Percentiles rank a stretch among this genome's conserved stretches.
These are phyloP conservation scores for Trissolcus japonicus DNA, from an alignment of 2,888 invertebrate species.

Conservation along the genomic window DNA sequence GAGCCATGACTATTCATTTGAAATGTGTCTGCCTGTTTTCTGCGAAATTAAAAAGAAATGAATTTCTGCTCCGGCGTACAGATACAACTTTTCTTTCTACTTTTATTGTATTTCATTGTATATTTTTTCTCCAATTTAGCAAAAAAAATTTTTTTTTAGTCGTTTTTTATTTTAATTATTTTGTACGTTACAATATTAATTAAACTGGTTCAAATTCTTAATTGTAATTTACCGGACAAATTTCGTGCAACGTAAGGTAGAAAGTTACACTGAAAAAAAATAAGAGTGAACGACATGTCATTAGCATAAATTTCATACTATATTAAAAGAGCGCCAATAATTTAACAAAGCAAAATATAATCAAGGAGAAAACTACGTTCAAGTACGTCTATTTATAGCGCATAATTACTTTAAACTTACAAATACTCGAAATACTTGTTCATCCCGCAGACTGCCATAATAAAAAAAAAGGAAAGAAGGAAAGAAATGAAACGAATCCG, in stretches of 20 bases:
- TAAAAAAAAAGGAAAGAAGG: conserved; percentile 14
- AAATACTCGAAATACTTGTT: conserved; percentile 27
- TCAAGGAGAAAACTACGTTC: conserved; percentile 24
- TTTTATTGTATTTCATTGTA: no score
- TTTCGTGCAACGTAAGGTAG: no score
- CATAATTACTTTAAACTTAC: conserved; percentile 3
- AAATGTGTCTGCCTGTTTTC: not conserved
- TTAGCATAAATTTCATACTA: conserved; percentile 16
- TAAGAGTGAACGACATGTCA: not conserved
- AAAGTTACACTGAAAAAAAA: no score
- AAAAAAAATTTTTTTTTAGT: no score
- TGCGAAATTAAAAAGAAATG: conserved; percentile 9
- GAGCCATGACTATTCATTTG: conserved; percentile 20
- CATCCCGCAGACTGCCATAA: conserved; percentile 2
- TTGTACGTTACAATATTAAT: no score
- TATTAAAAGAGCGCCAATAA: conserved; percentile 17
- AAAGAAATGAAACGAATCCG: conserved; percentile 11
- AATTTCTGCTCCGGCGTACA: not conserved
- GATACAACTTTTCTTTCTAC: no score
- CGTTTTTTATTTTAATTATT: no score
- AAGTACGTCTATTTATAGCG: conserved; percentile 45
- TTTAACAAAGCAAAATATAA: conserved; percentile 19
- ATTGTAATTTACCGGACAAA: no score
- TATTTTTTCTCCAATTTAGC: no score
- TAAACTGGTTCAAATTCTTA: no score